phyloP scores from a whole-genome alignment of 2,797 vertebrate species.

The Malacoctenus gilli region DNA sequence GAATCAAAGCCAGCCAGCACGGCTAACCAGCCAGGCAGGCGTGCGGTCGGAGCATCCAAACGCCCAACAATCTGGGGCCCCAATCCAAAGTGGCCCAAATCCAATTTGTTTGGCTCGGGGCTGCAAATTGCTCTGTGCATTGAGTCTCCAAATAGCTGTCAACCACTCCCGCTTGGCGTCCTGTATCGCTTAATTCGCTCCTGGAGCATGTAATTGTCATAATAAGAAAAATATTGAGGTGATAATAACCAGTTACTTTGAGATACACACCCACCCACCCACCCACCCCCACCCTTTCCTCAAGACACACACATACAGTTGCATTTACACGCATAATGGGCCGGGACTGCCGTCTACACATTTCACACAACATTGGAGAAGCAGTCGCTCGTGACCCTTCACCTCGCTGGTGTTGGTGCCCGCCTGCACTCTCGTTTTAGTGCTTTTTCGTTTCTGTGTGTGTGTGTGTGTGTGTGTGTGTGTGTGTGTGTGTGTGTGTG shows the following conservation, averaged over 20 bases:
- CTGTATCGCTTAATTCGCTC: conserved; percentile 85
- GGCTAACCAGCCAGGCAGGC: conserved; percentile 63
- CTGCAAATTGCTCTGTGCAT: conserved; percentile 88
- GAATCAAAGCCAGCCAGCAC: conserved; percentile 58
- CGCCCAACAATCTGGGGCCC: conserved; percentile 81
- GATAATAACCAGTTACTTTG: conserved; percentile 86
- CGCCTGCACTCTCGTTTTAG: conserved; percentile 49
- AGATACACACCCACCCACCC: conserved; percentile 66
- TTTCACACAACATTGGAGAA: conserved; percentile 80
- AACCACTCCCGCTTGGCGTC: conserved; percentile 83
- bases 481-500: conserved; percentile 27
- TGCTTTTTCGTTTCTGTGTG: conserved; percentile 40
- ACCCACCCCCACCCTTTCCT: conserved; percentile 46
- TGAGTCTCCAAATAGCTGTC: conserved; percentile 88
- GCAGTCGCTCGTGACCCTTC: conserved; percentile 77
- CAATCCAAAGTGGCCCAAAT: conserved; percentile 86
- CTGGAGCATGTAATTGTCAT: conserved; percentile 89
- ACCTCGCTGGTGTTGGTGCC: conserved; percentile 68
- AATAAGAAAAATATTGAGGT: conserved; percentile 88
- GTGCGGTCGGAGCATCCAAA: conserved; percentile 72
- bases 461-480: conserved; percentile 39
- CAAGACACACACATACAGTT: conserved; percentile 34
- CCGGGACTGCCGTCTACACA: conserved; percentile 64
- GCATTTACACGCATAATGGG: conserved; percentile 56
- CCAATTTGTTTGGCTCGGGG: conserved; percentile 86